Evolutionary conservation across 2,797 vertebrate genomes (phyloP), one percentile per base, ranked within the genome.

Genomic region (Setipinna tenuifilis): DNA sequence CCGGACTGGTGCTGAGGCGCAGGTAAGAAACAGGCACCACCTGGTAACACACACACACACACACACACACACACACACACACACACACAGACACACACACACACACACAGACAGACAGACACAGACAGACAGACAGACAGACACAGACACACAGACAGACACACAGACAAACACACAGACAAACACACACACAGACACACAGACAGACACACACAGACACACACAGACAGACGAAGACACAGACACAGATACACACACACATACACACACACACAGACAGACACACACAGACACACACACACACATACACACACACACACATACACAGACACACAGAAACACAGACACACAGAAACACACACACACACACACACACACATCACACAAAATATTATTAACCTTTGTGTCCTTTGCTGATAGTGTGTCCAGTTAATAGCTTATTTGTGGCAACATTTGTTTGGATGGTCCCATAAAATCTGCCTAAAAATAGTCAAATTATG

Each of bases 1-100:
- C 31, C 0, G 97, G 97, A 87, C 94, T 95, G 91, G 95, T 96
- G 85, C 96, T 97, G 89, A 98, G 93, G 87, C 96, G 95, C 83
- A 99, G 90, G 83, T 98, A 99, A 0, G 98, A 98, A 85, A 99
- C 94, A 3, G 98, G 97, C 31, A 95, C 94, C 86, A 99, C 98
- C 98, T 99, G 91, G 62, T 84, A 78, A 88, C 85, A 21, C 2
- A 84, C 84, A 80, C 21, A 57, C 28, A 78, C 2, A 11, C 3
- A 2, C 75, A 31, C 35, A 46, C 5, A 17, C 16, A 81, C 31
- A 81, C 19, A 19, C 2, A 50, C 81, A 54, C 6, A 21, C 50
- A 21, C 4, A 71, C 11, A 68, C 0, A 68, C 23, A 68, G 3
- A 68, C 23, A 68, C 23, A 68, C 62, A 71, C 25, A 31, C 28